Conservation (phyloP, 2,113 vertebrate species). For the Cynocephalus volans region DNA sequence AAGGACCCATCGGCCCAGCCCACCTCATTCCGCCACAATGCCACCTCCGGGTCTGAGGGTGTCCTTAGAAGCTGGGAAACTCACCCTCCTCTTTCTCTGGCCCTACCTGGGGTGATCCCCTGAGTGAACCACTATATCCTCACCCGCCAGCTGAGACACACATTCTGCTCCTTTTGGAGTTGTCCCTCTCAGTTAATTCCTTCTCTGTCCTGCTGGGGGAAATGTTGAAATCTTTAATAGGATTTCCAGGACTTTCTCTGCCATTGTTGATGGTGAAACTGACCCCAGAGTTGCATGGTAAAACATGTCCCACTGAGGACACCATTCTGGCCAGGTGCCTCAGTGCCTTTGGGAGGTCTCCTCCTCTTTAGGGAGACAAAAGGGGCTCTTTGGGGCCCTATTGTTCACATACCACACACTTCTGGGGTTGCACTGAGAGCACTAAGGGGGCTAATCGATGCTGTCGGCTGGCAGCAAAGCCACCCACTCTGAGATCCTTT, state of each 20-base stretch:
- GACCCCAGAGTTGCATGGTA: not conserved
- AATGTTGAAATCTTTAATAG: too few species aligned
- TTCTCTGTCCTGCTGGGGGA: not conserved
- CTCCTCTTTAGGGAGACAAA: not conserved
- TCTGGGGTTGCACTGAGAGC: accelerated
- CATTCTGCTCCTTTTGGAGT: not conserved
- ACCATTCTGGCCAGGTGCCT: accelerated
- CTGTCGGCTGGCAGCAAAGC: not conserved
- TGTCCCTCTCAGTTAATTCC: not conserved
- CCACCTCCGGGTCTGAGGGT: not conserved
- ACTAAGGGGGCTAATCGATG: not conserved
- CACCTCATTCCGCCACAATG: not conserved
- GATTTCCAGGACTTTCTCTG: not conserved
- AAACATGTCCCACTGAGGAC: too few species aligned
- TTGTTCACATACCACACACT: too few species aligned
- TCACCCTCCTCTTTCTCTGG: not conserved
- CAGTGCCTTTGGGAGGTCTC: not conserved
- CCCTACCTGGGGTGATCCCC: accelerated
- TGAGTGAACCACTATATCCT: too few species aligned
- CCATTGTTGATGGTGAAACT: not conserved
- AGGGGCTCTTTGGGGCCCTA: not conserved
- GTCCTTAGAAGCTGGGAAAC: not conserved
- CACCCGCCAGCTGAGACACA: not conserved
- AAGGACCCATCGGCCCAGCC: not conserved
- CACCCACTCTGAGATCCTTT: not conserved